Evolutionary conservation across 2,888 invertebrate species (phyloP), one percentile per base, ranked within the genome.

Genomic region (Harmothoe impar): DNA sequence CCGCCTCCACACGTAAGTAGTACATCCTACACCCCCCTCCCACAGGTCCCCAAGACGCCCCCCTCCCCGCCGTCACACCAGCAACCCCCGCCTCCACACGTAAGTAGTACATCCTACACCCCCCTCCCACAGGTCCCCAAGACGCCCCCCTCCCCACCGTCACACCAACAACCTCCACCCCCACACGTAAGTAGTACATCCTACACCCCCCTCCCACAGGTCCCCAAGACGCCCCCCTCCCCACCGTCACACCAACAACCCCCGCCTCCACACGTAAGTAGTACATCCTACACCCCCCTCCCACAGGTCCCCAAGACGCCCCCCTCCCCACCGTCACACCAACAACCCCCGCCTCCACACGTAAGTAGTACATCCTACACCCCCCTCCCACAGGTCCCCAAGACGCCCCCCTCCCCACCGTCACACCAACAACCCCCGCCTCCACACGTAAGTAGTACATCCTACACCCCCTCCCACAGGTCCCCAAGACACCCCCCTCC

Each of bases 151-250:
- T 77, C 77, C 5, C 43, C 81, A 3, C 10, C 10, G 43, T 43
- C n/a, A 43, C 43, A 3, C 43, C 81, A 33, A 17, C 81, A 81
- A n/a, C 81, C 81, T 17, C 81, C 81, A n/a, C 81, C 81, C 0
- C 81, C 81, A n/a, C n/a, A n/a, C n/a, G n/a, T n/a, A n/a, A n/a
- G n/a, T n/a, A n/a, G n/a, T n/a, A n/a, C n/a, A n/a, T n/a, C n/a
- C n/a, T n/a, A n/a, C n/a, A n/a, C n/a, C n/a, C n/a, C n/a, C n/a
- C n/a, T n/a, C n/a, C 62, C 62, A 15, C 88, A 12, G n/a, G 1
- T 17, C 10, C 62, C 68, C 68, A 43, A 23, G 0, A 31, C 31
- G 7, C 81, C 33, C 10, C 35, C 29, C 7, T 77, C 77, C 5
- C 43, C 81, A 3, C 10, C 10, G 43, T 43, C n/a, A 43, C 43